These are phyloP conservation scores for Salvator merianae DNA, from an alignment of 2,113 vertebrate species.

Conservation along the genomic window DNA sequence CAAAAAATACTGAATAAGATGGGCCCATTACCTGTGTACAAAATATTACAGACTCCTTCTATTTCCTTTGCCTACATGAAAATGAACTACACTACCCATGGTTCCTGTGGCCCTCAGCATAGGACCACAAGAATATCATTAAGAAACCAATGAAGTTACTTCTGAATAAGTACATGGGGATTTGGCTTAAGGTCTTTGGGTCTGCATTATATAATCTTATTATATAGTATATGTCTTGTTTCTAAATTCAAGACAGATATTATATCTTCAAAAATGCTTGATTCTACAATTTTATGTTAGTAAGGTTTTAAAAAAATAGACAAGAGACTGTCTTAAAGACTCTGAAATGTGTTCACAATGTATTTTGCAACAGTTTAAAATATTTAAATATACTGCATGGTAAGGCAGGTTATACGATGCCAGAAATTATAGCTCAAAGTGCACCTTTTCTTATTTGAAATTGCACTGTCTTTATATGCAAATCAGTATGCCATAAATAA, in stretches of 20 bases:
- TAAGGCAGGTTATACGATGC: neutral
- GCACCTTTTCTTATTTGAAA: neutral
- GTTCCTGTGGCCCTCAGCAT: too few relatives aligned
- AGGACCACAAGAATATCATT: neutral
- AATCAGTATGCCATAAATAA: neutral
- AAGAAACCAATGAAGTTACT: neutral
- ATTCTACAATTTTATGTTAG: neutral
- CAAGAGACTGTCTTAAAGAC: too few relatives aligned
- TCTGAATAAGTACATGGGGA: neutral
- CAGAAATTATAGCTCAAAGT: neutral
- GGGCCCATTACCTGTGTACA: neutral
- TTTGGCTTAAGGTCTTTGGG: neutral
- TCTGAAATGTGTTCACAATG: neutral
- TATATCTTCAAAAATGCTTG: neutral
- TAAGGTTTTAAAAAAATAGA: too few relatives aligned
- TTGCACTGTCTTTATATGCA: neutral
- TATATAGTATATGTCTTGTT: neutral
- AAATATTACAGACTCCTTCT: neutral
- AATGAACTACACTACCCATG: too few relatives aligned
- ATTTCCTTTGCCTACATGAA: too few relatives aligned
- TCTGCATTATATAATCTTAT: neutral
- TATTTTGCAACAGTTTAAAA: neutral
- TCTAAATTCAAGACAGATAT: neutral
- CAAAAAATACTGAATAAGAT: neutral
- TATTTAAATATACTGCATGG: neutral